Evolutionary conservation across 2,113 vertebrate species (phyloP).

Genomic region (Pteropus alecto): DNA sequence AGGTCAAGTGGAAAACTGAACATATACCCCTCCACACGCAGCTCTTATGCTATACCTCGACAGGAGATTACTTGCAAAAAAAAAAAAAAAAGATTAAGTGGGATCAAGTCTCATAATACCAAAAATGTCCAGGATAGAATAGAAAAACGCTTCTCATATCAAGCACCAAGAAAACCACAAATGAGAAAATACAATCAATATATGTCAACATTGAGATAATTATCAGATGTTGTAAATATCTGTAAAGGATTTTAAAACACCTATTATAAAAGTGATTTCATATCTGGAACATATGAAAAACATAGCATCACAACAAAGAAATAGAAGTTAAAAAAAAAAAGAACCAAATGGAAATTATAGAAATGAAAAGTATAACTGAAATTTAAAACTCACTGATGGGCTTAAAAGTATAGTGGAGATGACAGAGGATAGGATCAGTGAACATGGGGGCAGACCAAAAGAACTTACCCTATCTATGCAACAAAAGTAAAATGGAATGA

Average conservation of each 20-base stretch:
- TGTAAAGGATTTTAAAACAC: neutral
- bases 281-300: neutral
- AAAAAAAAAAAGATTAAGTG: neutral
- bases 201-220: neutral
- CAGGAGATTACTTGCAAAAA: neutral
- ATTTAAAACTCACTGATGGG: no score
- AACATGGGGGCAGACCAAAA: neutral
- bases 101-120: neutral
- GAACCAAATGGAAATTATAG: no score
- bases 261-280: neutral
- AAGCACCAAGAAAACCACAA: neutral
- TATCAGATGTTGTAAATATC: neutral
- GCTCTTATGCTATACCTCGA: neutral
- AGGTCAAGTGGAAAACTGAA: neutral
- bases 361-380: no score
- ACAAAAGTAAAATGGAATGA: neutral
- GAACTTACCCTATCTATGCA: neutral
- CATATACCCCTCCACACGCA: neutral
- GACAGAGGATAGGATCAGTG: neutral
- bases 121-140: neutral
- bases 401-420: no score
- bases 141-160: neutral
- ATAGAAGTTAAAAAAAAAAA: neutral
- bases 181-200: conserved; percentile 11
- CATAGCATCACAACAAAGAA: neutral